Evolutionary conservation across 2,113 vertebrate species (phyloP).

Genomic region (Hiodon tergisus): DNA sequence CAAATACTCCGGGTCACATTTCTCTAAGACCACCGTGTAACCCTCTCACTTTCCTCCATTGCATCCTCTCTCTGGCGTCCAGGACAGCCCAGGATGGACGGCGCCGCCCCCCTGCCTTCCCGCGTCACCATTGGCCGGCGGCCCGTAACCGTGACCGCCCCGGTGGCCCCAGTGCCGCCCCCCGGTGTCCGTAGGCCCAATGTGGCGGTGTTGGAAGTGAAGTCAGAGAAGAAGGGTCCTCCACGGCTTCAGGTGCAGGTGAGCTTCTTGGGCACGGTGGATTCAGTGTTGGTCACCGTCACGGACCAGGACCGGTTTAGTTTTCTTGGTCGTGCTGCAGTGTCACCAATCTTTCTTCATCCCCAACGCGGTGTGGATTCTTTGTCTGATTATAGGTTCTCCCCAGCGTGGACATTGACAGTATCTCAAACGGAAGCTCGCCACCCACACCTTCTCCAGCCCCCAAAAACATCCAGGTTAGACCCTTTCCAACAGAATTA

Average conservation of each 20-base stretch:
- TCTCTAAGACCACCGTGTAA: neutral
- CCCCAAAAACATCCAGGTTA: constrained; percentile 61
- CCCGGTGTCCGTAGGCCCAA: constrained; percentile 52
- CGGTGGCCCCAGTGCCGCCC: constrained; percentile 43
- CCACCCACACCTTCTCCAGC: constrained; percentile 29
- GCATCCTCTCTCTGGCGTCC: constrained; percentile 10
- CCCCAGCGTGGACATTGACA: constrained; percentile 74
- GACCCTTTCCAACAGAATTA: constrained; percentile 5
- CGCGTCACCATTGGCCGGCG: constrained; percentile 45
- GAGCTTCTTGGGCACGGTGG: neutral
- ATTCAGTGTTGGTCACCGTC: too few relatives aligned
- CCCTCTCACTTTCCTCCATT: neutral
- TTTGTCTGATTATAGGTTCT: constrained; percentile 61
- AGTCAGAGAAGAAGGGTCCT: constrained; percentile 57
- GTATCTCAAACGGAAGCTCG: constrained; percentile 48
- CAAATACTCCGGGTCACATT: too few relatives aligned
- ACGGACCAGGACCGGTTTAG: too few relatives aligned
- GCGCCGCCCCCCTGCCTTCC: constrained; percentile 46
- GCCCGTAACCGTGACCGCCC: constrained; percentile 58
- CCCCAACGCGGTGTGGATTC: neutral
- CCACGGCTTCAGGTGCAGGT: constrained; percentile 74
- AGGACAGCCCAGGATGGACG: constrained; percentile 71
- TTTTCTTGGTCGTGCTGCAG: neutral
- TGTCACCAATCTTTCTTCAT: neutral
- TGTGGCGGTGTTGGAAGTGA: constrained; percentile 60